Base-by-base conservation (phyloP, 2,888 invertebrate genomes). In the Matsumyia berberina region DNA sequence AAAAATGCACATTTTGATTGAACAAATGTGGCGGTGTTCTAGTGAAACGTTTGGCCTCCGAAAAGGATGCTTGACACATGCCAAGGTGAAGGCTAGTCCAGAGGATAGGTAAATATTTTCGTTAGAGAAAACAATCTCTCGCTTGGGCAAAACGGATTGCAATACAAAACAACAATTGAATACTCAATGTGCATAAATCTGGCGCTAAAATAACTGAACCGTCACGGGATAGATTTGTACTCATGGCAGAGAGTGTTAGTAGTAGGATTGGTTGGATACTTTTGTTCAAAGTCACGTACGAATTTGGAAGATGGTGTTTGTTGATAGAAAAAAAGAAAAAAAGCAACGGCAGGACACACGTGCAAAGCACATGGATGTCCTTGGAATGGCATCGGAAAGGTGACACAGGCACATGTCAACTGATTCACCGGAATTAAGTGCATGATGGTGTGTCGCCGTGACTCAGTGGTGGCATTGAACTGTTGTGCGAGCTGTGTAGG, bases 1-100 rank as follows among this genome's bases (percentile, higher is more conserved):
- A 57, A 69, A n/a, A 44, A 44, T 66, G 46, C 66, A 49, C 64
- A 76, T 81, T 66, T 76, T 76, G 64, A 64, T 70, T 57, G n/a
- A 17, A 46, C 37, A 5, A 44, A 33, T n/a, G 17, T 62, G 15
- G 35, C 19, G 53, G 44, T 46, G 55, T 37, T 37, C 39, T 19
- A 72, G 17, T 33, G 35, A 67, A 6, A 67, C 9, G 19, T 24
- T 35, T 39, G 42, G 31, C 69, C 39, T 49, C 31, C 11, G 29
- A 62, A 24, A 70, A 81, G 70, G 69, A 81, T 81, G 58, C 69
- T 70, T 55, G 64, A 70, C 81, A 62, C 80, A 62, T 55, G 70
- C 76, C 76, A 70, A 81, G 81, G 76, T 81, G 81, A 81, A 76
- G 80, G 80, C 62, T 80, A 74, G 67, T 29, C 58, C 31, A 33